phyloP scores from a whole-genome alignment of 1,140 invertebrate genomes.

The Sogatella furcifera region DNA sequence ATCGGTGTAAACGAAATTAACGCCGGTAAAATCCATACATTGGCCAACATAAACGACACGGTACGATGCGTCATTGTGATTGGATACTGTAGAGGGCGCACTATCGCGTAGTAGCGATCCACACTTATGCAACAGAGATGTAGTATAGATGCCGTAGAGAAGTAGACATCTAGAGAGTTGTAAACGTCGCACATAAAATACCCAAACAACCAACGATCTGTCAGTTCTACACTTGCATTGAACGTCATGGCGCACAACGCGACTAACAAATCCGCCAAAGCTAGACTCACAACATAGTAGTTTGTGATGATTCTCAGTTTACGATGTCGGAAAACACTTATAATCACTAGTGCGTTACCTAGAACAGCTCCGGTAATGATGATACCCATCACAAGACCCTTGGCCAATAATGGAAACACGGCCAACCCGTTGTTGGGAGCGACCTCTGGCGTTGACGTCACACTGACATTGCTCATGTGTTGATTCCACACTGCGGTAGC shows the following conservation, averaged over 20 bases:
- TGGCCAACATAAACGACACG: constrained; percentile 70
- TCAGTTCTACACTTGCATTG: constrained; percentile 77
- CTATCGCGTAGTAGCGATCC: constrained; percentile 83
- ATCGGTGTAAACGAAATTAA: constrained; percentile 93
- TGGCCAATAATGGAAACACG: background rate
- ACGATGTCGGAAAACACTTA: constrained; percentile 58
- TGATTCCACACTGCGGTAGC: background rate
- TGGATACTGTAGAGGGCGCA: constrained; percentile 78
- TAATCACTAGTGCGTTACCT: constrained; percentile 77
- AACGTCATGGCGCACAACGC: constrained; percentile 92
- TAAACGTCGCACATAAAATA: constrained; percentile 86
- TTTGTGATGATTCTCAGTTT: constrained; percentile 81
- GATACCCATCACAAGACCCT: constrained; percentile 53
- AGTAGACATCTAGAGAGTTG: constrained; percentile 91
- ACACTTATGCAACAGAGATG: constrained; percentile 92
- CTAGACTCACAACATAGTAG: constrained; percentile 88
- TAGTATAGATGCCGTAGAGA: constrained; percentile 86
- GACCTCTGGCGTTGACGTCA: background rate
- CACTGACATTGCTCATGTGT: background rate
- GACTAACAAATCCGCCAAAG: constrained; percentile 84
- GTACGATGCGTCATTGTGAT: constrained; percentile 73
- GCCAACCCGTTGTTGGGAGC: background rate
- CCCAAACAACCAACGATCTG: constrained; percentile 76
- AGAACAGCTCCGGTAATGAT: constrained; percentile 80
- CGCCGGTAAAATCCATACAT: constrained; percentile 83